A percentile compares a stretch with the other conserved stretches of the same genome.
Evolutionary conservation across 2,888 invertebrate genomes (phyloP).

Genomic region (Yponomeuta plumbellus): DNA sequence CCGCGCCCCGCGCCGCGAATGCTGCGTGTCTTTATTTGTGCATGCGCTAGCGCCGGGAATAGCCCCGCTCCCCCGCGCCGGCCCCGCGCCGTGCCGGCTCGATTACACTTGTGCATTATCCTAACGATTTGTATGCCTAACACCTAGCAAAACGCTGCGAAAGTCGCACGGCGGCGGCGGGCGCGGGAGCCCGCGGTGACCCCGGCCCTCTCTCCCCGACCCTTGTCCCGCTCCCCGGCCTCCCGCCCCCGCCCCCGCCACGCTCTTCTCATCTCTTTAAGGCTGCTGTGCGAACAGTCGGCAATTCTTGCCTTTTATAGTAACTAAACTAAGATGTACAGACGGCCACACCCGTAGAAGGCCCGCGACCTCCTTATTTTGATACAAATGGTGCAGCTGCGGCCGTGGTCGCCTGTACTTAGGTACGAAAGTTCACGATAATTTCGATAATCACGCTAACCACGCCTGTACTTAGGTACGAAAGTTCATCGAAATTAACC

Average conservation of each 20-base stretch:
- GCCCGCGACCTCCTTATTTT: conserved; percentile 44
- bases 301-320: conserved; percentile 60
- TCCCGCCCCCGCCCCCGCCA: conserved; percentile 28
- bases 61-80: conserved; percentile 38
- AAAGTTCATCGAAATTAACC: background rate
- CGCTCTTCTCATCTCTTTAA: conserved; percentile 49
- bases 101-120: background rate
- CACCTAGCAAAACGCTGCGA: background rate
- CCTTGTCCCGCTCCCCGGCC: conserved; percentile 40
- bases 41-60: conserved; percentile 65
- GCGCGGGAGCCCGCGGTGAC: background rate
- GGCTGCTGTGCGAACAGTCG: conserved; percentile 61
- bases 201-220: conserved; percentile 56
- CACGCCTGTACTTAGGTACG: background rate
- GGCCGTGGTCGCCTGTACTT: background rate
- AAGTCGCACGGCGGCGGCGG: background rate
- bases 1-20: conserved; percentile 33
- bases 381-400: conserved; percentile 30
- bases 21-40: conserved; percentile 57
- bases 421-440: background rate
- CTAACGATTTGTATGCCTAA: background rate
- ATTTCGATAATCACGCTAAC: too few species aligned
- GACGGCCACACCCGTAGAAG: too few species aligned
- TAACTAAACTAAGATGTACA: conserved; percentile 47
- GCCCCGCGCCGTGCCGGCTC: conserved; percentile 29